These are phyloP conservation scores for Berghia stephanieae DNA, from an alignment of 1,140 invertebrate genomes.

Conservation along the genomic window DNA sequence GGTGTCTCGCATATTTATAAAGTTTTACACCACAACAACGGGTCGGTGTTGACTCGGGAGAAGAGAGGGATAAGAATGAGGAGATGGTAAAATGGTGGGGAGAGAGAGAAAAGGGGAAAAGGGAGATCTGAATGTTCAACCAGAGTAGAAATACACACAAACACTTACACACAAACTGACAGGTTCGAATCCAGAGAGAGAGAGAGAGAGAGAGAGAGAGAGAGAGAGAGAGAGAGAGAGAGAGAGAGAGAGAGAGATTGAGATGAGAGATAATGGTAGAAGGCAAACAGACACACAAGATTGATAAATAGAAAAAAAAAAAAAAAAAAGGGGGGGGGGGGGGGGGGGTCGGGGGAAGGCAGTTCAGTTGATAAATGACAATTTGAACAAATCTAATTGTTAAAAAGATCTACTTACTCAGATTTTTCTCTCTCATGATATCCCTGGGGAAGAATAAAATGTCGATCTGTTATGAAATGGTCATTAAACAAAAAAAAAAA, in stretches of 20 bases:
- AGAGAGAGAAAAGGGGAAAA: too few species aligned
- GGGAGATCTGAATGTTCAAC: too few species aligned
- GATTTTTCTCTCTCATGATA: background rate
- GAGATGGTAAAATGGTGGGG: too few species aligned
- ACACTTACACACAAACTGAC: too few species aligned
- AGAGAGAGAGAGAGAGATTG: constrained; percentile 25
- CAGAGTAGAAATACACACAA: too few species aligned
- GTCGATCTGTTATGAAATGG: background rate
- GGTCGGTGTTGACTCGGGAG: too few species aligned
- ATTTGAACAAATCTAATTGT: background rate
- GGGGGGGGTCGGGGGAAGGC: background rate
- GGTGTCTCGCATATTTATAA: too few species aligned
- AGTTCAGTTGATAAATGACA: background rate
- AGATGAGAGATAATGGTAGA: background rate
- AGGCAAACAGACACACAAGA: background rate
- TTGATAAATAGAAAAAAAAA: background rate
- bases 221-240: constrained; percentile 33
- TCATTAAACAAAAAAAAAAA: background rate
- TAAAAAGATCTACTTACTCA: background rate
- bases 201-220: constrained; percentile 17
- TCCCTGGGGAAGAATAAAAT: background rate
- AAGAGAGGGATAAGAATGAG: too few species aligned
- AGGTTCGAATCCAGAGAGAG: background rate
- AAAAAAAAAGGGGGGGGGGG: background rate
- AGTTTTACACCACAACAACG: too few species aligned